These are phyloP conservation scores for Copsychus sechellarum DNA, from an alignment of 2,113 vertebrate species.

Conservation along the genomic window DNA sequence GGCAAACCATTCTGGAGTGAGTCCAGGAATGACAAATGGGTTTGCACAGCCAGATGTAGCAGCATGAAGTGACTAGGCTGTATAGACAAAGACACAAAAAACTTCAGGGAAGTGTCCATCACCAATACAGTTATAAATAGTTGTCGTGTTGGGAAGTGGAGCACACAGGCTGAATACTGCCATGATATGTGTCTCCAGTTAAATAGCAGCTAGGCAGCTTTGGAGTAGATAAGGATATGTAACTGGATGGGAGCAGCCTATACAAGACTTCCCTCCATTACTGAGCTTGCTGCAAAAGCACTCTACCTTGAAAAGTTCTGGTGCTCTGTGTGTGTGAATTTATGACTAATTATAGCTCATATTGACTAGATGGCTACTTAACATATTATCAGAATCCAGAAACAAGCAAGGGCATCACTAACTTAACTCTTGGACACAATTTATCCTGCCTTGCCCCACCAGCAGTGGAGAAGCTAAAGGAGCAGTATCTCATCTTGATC, in stretches of 20 bases:
- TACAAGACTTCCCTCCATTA: neutral
- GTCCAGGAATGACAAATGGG: neutral
- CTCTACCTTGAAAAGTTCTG: neutral
- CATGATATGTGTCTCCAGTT: neutral
- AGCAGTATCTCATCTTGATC: neutral
- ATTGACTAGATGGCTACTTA: neutral
- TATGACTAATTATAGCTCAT: neutral
- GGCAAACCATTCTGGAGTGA: neutral
- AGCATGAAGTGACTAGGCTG: neutral
- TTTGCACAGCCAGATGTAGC: neutral
- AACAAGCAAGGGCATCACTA: neutral
- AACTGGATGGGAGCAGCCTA: neutral
- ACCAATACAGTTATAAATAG: neutral
- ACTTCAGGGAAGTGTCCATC: neutral
- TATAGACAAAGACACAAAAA: neutral
- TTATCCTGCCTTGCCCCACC: rapidly evolving
- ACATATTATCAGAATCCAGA: neutral
- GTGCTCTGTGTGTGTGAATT: neutral
- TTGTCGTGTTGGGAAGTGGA: neutral
- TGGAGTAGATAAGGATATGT: neutral
- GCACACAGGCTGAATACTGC: neutral
- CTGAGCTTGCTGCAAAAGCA: neutral
- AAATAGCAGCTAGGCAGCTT: neutral
- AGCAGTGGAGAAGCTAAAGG: neutral
- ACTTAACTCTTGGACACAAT: neutral